These are phyloP conservation scores for Isaurus tuberculatus DNA, from an alignment of 92 coral and sea anemone species.

Conservation along the genomic window DNA sequence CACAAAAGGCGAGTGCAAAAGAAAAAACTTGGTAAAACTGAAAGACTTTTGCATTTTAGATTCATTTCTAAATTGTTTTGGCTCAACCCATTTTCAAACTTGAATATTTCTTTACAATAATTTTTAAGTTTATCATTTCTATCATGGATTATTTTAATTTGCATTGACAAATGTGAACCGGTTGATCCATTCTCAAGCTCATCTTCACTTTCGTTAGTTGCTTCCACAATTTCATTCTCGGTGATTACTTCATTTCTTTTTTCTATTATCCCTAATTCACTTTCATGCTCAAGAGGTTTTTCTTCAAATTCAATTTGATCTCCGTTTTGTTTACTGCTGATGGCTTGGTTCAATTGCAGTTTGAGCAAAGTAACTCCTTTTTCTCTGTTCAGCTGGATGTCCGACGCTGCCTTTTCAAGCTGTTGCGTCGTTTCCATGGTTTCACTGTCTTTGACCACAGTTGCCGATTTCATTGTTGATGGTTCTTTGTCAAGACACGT, in stretches of 20 bases:
- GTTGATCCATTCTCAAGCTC: no score
- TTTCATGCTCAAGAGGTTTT: neutral
- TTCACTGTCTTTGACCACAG: constrained; percentile 12
- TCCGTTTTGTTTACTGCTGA: neutral
- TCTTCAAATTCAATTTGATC: constrained; percentile 10
- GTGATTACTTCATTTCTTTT: neutral
- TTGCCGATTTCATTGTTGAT: neutral
- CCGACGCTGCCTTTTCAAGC: constrained; percentile 14
- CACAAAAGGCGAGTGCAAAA: no score
- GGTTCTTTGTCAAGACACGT: constrained; percentile 4
- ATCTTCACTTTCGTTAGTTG: neutral
- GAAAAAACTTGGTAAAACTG: no score
- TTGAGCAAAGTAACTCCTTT: neutral
- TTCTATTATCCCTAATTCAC: neutral
- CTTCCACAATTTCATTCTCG: constrained; percentile 1
- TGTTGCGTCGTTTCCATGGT: constrained; percentile 4
- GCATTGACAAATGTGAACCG: no score
- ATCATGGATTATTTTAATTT: no score
- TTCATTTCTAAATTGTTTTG: no score
- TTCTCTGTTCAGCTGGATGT: neutral
- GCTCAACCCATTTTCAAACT: no score
- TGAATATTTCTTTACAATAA: no score
- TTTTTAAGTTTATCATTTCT: no score
- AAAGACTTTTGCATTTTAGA: no score
- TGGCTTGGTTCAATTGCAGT: neutral